Evolutionary conservation across 1,140 invertebrate genomes (phyloP).

Genomic region (Eulimnadia texana): DNA sequence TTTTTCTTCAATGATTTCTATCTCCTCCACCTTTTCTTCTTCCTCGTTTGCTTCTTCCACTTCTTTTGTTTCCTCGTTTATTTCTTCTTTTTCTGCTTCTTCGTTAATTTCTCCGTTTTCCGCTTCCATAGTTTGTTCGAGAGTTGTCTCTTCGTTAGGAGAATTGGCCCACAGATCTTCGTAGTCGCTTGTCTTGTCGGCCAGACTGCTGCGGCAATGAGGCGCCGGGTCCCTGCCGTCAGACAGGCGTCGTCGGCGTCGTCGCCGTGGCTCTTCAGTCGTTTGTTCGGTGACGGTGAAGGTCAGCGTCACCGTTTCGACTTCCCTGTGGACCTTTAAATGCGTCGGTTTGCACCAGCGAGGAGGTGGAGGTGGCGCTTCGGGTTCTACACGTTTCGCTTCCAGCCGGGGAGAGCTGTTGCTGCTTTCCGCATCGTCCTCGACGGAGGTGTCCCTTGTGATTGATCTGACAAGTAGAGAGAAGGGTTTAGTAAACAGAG

Average conservation of each 20-base stretch:
- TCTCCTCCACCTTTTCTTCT: neutral
- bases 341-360: slow-evolving; percentile 7
- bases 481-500: no score
- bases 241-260: neutral
- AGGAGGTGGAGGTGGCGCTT: slow-evolving; percentile 1
- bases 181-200: slow-evolving; percentile 86
- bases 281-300: neutral
- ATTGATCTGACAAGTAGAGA: neutral
- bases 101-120: neutral
- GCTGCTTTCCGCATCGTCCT: neutral
- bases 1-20: neutral
- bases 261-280: neutral
- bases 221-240: neutral
- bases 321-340: neutral
- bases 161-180: slow-evolving; percentile 78
- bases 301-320: neutral
- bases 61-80: neutral
- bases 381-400: neutral
- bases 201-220: slow-evolving; percentile 50
- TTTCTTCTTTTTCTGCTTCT: neutral
- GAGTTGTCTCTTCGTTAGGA: slow-evolving; percentile 32
- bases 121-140: neutral
- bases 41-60: neutral
- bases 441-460: neutral
- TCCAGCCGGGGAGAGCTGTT: slow-evolving; percentile 2